phyloP scores from a whole-genome alignment of 2,888 invertebrate genomes.

The Temnothorax unifasciatus region DNA sequence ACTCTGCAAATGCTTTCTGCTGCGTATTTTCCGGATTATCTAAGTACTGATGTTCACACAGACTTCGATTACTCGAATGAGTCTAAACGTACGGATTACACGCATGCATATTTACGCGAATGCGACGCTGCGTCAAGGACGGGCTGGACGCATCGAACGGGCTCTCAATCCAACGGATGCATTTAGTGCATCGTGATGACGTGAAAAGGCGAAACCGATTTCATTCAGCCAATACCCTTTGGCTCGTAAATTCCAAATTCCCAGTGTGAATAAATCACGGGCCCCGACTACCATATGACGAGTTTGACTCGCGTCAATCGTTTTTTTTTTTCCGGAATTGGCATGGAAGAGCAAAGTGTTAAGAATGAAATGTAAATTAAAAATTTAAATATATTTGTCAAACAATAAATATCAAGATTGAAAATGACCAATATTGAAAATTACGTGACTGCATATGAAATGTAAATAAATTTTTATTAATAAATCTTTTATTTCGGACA shows the following conservation, averaged over 20 bases:
- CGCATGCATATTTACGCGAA: conserved; percentile 23
- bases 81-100: conserved; percentile 40
- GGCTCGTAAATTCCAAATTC: conserved; percentile 40
- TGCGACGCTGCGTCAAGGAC: neutral
- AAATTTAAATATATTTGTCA: neutral
- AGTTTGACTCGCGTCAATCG: conserved; percentile 32
- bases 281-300: conserved; percentile 18
- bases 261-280: conserved; percentile 41
- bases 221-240: conserved; percentile 39
- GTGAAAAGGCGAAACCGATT: conserved; percentile 51
- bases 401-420: neutral
- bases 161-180: conserved; percentile 47
- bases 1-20: neutral
- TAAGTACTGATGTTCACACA: neutral
- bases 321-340: conserved; percentile 27
- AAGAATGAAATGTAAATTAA: conserved; percentile 11
- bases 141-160: conserved; percentile 20
- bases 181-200: conserved; percentile 48
- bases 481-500: neutral
- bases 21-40: neutral
- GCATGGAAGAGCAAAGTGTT: conserved; percentile 1
- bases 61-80: conserved; percentile 38
- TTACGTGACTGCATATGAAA: neutral
- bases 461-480: neutral
- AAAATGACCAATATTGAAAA: neutral